Evolutionary conservation across 2,113 vertebrate genomes (phyloP).

Genomic region (Speoplatyrhinus poulsoni): DNA sequence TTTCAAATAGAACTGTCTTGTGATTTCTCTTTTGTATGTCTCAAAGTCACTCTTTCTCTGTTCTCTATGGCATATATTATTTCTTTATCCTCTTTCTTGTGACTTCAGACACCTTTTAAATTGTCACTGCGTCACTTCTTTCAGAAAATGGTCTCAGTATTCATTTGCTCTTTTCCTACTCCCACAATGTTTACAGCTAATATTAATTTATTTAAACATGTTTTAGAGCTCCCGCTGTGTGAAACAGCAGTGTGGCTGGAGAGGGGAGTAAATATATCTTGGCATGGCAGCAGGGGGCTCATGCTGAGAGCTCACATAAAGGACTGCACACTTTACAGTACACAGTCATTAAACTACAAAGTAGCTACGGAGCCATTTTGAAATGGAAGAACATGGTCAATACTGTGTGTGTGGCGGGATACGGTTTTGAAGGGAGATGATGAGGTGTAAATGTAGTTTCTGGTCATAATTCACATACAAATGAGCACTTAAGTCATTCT

Average conservation of each 20-base stretch:
- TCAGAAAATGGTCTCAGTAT: not conserved
- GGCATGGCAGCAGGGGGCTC: conserved; percentile 65
- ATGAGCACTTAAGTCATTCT: no score
- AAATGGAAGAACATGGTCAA: not conserved
- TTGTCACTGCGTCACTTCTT: conserved; percentile 3
- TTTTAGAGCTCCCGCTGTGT: conserved; percentile 51
- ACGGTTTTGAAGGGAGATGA: no score
- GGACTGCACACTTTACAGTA: conserved; percentile 33
- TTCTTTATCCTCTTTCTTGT: not conserved
- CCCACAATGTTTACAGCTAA: conserved; percentile 15
- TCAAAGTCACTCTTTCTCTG: not conserved
- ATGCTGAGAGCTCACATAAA: conserved; percentile 61
- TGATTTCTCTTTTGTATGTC: not conserved
- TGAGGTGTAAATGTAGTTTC: not conserved
- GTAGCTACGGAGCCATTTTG: not conserved
- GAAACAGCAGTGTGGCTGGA: conserved; percentile 47
- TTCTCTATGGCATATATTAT: not conserved
- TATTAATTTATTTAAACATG: conserved; percentile 25
- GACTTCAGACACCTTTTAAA: not conserved
- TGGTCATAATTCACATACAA: no score
- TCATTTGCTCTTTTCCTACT: conserved; percentile 2
- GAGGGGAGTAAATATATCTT: conserved; percentile 70
- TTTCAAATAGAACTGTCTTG: conserved; percentile 7
- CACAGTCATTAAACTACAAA: conserved; percentile 39
- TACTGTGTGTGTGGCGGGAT: no score